These are phyloP conservation scores for Sycobia sp. DNA, from an alignment of 1,140 invertebrate species.

Conservation along the genomic window DNA sequence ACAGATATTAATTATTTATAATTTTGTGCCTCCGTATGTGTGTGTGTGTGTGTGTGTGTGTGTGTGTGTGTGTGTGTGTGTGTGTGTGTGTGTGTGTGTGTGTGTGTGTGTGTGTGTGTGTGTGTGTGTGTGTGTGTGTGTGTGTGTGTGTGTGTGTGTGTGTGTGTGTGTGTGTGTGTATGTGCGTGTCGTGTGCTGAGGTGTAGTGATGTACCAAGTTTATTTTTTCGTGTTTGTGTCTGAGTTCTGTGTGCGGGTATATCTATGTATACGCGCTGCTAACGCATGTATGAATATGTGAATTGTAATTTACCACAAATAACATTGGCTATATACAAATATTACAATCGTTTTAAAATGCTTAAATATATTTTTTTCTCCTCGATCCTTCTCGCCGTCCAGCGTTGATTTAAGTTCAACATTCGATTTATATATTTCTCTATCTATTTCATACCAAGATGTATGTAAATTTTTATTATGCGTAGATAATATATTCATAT, in stretches of 20 bases:
- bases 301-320: slow-evolving; percentile 51
- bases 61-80: slow-evolving; percentile 6
- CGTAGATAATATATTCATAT: slow-evolving; percentile 12
- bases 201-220: too few species aligned
- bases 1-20: slow-evolving; percentile 49
- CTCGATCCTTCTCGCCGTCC: slow-evolving; percentile 18
- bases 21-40: slow-evolving; percentile 22
- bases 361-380: slow-evolving; percentile 26
- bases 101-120: too few species aligned
- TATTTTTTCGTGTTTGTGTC: too few species aligned
- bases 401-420: slow-evolving; percentile 24
- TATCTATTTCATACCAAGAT: slow-evolving; percentile 1
- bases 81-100: slow-evolving; percentile 9
- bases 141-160: too few species aligned
- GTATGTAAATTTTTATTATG: slow-evolving; percentile 13
- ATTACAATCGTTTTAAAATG: slow-evolving; percentile 45
- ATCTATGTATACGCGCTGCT: too few species aligned
- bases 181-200: too few species aligned
- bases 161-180: too few species aligned
- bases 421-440: slow-evolving; percentile 4
- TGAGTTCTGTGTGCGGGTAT: too few species aligned
- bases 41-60: too few species aligned
- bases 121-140: too few species aligned
- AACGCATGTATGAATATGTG: slow-evolving; percentile 11
- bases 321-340: slow-evolving; percentile 54